Base-by-base conservation (phyloP, 1,140 invertebrate species). In the Brachionus rotundiformis region DNA sequence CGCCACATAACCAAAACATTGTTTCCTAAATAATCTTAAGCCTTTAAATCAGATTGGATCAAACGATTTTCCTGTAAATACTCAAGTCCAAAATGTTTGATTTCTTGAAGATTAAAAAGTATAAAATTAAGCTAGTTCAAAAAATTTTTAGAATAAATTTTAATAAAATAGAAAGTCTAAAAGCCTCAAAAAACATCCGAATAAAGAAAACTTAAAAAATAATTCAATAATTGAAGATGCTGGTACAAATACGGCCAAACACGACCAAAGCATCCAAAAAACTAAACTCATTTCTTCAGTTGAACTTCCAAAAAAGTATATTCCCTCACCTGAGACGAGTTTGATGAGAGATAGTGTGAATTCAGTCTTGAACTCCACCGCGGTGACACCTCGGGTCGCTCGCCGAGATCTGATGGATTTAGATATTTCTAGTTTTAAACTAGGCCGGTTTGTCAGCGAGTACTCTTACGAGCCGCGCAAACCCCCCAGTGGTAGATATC, bases 101-200 rank as follows among this genome's bases (percentile, higher is more conserved):
- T n/a, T 63, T 63, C n/a, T 63, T 63, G 61, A 63, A 33, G 16
- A 63, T 63, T 63, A 63, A 63, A 63, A 63, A 63, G 61, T 63
- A 63, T 29, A 6, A 63, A 33, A 63, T 1, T 19, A 54, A 54
- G 47, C 8, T 19, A n/a, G n/a, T 54, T 54, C 23, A 25, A 7
- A 19, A 8, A 54, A 19, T 19, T 23, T 19, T 54, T 8, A 19
- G 6, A 54, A 54, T 19, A 19, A 1, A 10, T 8, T 54, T 54
- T 19, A 16, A 49, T 19, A 54, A 13, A 47, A 8, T 6, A 54
- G 47, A 54, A 54, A 54, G 23, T 54, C 47, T 19, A 54, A 54
- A 19, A 54, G n/a, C 10, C n/a, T 2, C n/a, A 54, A 54, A 54
- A 54, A 54, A 23, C 47, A 54, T 11, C 6, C 16, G 47, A 49